Conservation (phyloP, 2,113 vertebrate genomes). For the Paedocypris sp. region DNA sequence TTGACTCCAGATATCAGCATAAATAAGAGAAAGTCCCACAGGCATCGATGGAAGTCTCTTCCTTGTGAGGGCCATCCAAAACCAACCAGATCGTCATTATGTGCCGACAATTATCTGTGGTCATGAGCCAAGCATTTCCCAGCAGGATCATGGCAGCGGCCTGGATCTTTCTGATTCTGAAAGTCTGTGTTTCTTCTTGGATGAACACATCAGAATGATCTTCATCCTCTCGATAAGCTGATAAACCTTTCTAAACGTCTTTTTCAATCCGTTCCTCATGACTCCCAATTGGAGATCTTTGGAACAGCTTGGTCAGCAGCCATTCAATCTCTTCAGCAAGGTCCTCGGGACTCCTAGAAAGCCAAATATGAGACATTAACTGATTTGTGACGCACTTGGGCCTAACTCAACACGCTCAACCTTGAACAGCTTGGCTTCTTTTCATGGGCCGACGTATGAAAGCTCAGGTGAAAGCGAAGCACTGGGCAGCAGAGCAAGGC, state of each 20-base stretch:
- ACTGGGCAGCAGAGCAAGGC: too few species aligned
- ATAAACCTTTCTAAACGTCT: too few species aligned
- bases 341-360: conserved; percentile 12
- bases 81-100: not conserved
- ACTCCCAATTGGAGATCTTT: conserved; percentile 25
- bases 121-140: conserved; percentile 1
- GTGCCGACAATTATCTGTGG: not conserved
- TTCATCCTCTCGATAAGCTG: not conserved
- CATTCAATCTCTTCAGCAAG: conserved; percentile 36
- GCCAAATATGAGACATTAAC: conserved; percentile 3
- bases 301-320: conserved; percentile 14
- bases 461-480: not conserved
- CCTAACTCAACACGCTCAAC: conserved; percentile 3
- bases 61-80: not conserved
- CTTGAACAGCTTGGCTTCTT: conserved; percentile 16
- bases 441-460: not conserved
- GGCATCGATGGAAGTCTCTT: not conserved
- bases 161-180: too few species aligned
- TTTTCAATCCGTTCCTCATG: too few species aligned
- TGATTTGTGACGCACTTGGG: conserved; percentile 1
- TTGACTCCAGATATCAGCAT: not conserved
- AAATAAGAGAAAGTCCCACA: not conserved
- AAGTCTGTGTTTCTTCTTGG: too few species aligned
- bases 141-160: not conserved
- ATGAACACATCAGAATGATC: too few species aligned